These are phyloP conservation scores for Venusia cambrica DNA, from an alignment of 2,888 invertebrate species.

Conservation along the genomic window DNA sequence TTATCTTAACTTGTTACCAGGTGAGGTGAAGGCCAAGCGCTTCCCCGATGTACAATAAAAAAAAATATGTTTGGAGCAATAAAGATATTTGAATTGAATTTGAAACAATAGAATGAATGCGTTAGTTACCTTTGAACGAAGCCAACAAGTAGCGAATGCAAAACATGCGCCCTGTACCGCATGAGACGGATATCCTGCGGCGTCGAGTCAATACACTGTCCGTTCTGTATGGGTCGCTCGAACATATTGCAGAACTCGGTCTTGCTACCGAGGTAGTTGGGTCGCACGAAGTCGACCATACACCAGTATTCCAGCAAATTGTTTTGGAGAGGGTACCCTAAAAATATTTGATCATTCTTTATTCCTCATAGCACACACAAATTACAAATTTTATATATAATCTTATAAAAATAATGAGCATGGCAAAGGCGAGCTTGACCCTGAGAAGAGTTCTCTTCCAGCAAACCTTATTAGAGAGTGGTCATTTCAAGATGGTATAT, in stretches of 20 bases:
- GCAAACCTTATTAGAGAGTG: too few species aligned
- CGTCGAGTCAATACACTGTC: conserved; percentile 98
- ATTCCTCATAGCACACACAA: too few species aligned
- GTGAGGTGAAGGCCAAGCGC: too few species aligned
- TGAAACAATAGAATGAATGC: not conserved
- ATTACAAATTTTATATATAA: too few species aligned
- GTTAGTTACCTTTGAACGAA: conserved; percentile 91
- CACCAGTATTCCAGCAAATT: conserved; percentile 98
- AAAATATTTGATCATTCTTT: conserved; percentile 18
- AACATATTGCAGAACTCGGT: conserved; percentile 99
- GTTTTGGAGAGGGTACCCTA: conserved; percentile 97
- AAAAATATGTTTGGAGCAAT: not conserved
- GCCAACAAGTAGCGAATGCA: conserved; percentile 96
- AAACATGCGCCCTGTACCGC: conserved; percentile 96
- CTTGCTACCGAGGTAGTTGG: conserved; percentile 97
- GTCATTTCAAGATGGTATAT: too few species aligned
- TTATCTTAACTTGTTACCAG: too few species aligned
- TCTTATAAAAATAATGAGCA: too few species aligned
- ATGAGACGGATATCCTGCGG: conserved; percentile 96
- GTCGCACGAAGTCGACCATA: conserved; percentile 99
- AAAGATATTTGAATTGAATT: not conserved
- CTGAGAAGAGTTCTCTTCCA: too few species aligned
- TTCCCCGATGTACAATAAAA: too few species aligned
- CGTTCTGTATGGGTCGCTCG: conserved; percentile 98
- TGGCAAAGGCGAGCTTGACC: too few species aligned